These are phyloP conservation scores for Mungos mungo DNA, from an alignment of 2,113 vertebrate genomes.

Conservation along the genomic window DNA sequence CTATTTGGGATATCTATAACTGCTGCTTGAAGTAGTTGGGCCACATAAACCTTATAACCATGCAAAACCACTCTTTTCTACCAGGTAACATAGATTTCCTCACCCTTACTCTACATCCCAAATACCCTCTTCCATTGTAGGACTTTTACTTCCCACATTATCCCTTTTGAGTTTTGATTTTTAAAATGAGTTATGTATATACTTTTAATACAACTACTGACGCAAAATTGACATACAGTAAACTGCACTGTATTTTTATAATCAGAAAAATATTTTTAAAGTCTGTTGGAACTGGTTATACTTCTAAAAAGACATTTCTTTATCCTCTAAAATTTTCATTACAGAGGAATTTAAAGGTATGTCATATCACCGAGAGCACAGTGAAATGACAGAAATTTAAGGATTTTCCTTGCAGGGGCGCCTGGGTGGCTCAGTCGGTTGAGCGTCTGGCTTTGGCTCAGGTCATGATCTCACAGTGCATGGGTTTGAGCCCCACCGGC, in stretches of 20 bases:
- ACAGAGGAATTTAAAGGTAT: conserved; percentile 16
- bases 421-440: too few species aligned
- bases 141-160: not conserved
- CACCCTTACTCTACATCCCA: not conserved
- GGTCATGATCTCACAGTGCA: too few species aligned
- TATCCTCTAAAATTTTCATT: not conserved
- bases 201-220: conserved; percentile 26
- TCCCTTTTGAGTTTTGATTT: not conserved
- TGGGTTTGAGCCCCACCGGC: too few species aligned
- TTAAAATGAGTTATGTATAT: not conserved
- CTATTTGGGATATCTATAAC: not conserved
- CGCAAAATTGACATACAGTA: not conserved
- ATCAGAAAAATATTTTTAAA: conserved; percentile 21
- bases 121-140: not conserved
- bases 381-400: not conserved
- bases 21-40: not conserved
- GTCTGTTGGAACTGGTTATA: not conserved
- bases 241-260: not conserved
- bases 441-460: too few species aligned
- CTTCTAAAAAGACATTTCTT: conserved; percentile 30
- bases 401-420: not conserved
- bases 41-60: not conserved
- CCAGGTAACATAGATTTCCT: not conserved
- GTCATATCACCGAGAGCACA: not conserved
- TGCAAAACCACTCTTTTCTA: not conserved